phyloP scores from a whole-genome alignment of 2,797 vertebrate genomes.

The Heterohyrax brucei region DNA sequence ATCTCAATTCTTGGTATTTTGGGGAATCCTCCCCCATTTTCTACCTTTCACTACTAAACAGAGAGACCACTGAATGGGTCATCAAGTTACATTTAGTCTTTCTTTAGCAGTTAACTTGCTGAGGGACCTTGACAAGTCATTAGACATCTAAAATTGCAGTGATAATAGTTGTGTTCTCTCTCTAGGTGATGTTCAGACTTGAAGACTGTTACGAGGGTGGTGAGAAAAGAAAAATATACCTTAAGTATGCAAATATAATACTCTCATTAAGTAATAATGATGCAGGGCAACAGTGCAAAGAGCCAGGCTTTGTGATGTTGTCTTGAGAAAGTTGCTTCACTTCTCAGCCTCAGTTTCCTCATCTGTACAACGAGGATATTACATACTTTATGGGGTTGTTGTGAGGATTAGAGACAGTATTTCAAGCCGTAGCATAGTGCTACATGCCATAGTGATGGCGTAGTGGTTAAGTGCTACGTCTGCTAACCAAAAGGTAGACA shows the following conservation, averaged over 20 bases:
- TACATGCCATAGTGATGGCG: too few species aligned
- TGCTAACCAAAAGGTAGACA: too few species aligned
- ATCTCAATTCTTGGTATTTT: conserved; percentile 41
- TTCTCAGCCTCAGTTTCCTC: conserved; percentile 28
- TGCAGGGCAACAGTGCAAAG: background rate
- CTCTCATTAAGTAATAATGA: background rate
- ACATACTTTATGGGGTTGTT: background rate
- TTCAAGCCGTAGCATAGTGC: too few species aligned
- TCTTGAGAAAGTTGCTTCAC: conserved; percentile 38
- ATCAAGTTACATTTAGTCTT: conserved; percentile 54
- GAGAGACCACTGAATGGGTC: background rate
- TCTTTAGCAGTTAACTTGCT: conserved; percentile 43
- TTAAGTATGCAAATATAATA: background rate
- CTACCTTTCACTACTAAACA: conserved; percentile 51
- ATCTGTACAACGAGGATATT: conserved; percentile 7
- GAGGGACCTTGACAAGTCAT: conserved; percentile 23
- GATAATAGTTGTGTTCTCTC: background rate
- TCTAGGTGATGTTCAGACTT: background rate
- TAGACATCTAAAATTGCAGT: conserved; percentile 36
- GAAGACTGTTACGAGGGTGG: background rate
- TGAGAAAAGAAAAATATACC: background rate
- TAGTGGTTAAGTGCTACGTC: too few species aligned
- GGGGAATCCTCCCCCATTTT: background rate
- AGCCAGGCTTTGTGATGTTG: background rate
- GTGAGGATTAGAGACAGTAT: too few species aligned